Conservation (phyloP, 2,797 vertebrate genomes). For the Crocodylus rhombifer region DNA sequence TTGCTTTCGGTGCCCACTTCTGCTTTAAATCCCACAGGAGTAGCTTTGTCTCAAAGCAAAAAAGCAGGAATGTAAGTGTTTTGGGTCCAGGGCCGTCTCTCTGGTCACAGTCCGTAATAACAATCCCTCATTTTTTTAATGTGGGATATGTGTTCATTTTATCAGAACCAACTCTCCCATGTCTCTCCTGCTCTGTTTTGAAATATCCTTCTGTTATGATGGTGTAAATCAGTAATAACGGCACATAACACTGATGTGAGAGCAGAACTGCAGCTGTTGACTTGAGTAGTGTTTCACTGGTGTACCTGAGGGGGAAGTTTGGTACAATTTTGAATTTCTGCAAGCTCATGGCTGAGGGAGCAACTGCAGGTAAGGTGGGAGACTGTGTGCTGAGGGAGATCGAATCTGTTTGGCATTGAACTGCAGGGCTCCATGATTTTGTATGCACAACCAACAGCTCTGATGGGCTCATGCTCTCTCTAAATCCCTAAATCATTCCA, state of each 20-base stretch:
- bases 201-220: background rate
- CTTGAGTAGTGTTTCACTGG: background rate
- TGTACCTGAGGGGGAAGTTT: background rate
- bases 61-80: background rate
- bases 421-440: background rate
- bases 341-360: background rate
- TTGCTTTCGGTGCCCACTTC: background rate
- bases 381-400: background rate
- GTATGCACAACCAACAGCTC: background rate
- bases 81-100: background rate
- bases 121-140: background rate
- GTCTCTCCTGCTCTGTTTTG: background rate
- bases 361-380: background rate
- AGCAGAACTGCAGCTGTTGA: background rate
- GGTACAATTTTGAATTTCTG: too few relatives aligned
- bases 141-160: background rate
- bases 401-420: background rate
- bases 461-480: background rate
- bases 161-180: rapidly evolving
- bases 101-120: background rate
- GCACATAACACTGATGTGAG: background rate
- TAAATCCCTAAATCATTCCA: background rate
- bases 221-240: background rate
- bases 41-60: background rate
- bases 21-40: background rate